Conservation (phyloP, 2,888 invertebrate species). For the Idaea biselata region DNA sequence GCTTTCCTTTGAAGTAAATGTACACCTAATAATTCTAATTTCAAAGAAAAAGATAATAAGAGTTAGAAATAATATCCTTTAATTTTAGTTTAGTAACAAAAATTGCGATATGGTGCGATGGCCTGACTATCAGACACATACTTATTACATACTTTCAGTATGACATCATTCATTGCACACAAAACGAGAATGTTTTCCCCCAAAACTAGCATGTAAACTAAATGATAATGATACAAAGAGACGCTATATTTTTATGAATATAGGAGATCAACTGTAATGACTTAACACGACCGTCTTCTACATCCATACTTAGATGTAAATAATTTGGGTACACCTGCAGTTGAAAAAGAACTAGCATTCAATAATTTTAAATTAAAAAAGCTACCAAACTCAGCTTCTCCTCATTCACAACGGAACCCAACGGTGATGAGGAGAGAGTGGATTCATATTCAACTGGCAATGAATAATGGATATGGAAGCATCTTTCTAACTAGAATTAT, state of each 20-base stretch:
- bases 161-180: background rate
- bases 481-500: too few relatives aligned
- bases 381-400: too few relatives aligned
- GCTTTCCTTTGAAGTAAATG: background rate
- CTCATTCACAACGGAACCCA: too few relatives aligned
- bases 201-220: background rate
- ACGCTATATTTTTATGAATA: background rate
- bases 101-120: background rate
- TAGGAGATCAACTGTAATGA: background rate
- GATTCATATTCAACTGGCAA: too few relatives aligned
- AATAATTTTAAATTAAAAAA: too few relatives aligned
- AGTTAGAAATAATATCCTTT: background rate
- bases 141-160: background rate
- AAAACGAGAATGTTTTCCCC: background rate
- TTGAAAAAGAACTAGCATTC: too few relatives aligned
- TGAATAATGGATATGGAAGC: too few relatives aligned
- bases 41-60: too few relatives aligned
- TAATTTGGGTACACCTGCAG: too few relatives aligned
- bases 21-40: too few relatives aligned
- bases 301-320: too few relatives aligned
- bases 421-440: too few relatives aligned
- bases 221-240: background rate
- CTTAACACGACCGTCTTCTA: background rate
- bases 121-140: background rate
- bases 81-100: background rate